Evolutionary conservation across 2,888 invertebrate species (phyloP).

Genomic region (Drosophila ustulata): DNA sequence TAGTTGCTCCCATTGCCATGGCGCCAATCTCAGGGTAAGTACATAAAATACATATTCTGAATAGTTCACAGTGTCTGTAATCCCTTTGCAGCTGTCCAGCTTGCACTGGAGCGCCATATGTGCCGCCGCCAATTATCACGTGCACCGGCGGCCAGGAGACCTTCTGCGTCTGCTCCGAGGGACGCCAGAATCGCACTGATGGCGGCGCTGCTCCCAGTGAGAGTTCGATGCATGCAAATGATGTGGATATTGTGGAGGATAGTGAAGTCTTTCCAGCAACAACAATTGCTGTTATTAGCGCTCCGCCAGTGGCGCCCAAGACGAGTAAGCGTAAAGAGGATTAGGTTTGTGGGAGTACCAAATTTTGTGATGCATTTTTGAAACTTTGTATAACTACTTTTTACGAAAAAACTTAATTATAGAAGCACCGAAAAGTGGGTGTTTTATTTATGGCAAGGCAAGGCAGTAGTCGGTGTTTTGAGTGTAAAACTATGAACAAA

Average conservation of each 20-base stretch:
- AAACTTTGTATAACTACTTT: neutral
- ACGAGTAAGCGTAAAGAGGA: constrained; percentile 20
- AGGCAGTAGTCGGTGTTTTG: no score
- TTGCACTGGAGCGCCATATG: constrained; percentile 43
- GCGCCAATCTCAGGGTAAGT: constrained; percentile 67
- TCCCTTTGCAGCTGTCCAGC: constrained; percentile 36
- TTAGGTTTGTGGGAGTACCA: constrained; percentile 6
- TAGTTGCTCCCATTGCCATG: constrained; percentile 86
- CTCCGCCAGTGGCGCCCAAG: neutral
- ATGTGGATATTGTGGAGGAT: neutral
- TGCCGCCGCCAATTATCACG: constrained; percentile 27
- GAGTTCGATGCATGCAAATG: neutral
- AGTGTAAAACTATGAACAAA: no score
- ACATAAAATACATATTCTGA: neutral
- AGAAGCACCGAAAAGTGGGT: no score
- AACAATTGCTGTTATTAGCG: neutral
- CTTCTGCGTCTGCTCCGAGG: constrained; percentile 24
- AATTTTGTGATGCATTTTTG: neutral
- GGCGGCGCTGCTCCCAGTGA: constrained; percentile 19
- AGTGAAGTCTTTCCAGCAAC: neutral
- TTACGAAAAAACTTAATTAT: neutral
- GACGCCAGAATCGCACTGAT: constrained; percentile 10
- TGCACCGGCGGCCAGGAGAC: constrained; percentile 37
- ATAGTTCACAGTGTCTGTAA: neutral
- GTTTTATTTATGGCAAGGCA: no score